Percentiles rank a stretch among this genome's conserved stretches.
Evolutionary conservation across 2,113 vertebrate genomes (phyloP).

Genomic region (Lophotis ruficrista): DNA sequence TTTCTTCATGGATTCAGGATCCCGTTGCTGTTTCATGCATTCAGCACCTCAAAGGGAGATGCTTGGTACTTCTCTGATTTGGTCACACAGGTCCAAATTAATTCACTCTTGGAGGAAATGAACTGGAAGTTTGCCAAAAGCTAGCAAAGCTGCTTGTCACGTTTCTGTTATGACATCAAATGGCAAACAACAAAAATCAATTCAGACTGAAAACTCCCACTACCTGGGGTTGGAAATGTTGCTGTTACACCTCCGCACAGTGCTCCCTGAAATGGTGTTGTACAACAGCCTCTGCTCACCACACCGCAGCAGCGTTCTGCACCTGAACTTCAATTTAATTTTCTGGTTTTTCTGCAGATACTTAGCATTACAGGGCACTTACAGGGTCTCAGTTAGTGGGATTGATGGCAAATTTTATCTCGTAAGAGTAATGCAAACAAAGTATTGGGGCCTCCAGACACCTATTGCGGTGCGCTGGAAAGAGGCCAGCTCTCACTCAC

Average conservation of each 20-base stretch:
- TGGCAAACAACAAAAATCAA: not conserved
- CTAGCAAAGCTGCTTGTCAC: not conserved
- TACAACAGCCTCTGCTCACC: not conserved
- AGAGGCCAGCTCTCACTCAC: slow-evolving; percentile 45
- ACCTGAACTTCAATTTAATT: not conserved
- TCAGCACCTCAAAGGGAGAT: not conserved
- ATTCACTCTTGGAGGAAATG: not conserved
- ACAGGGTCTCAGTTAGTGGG: not conserved
- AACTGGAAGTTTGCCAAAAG: not conserved
- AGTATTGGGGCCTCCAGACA: slow-evolving; percentile 35
- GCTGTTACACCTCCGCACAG: not conserved
- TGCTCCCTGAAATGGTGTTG: not conserved
- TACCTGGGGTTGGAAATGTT: not conserved
- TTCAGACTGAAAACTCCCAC: not conserved
- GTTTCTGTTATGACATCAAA: not conserved
- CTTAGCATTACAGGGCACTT: not conserved
- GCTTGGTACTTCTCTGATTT: not conserved
- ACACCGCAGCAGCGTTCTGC: not conserved
- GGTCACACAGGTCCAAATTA: not conserved
- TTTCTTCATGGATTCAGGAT: not conserved
- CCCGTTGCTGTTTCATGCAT: not conserved
- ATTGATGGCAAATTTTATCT: slow-evolving; percentile 43
- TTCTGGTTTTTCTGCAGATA: not conserved
- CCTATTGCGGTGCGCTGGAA: slow-evolving; percentile 34
- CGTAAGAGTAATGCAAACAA: not conserved